phyloP scores from a whole-genome alignment of 2,888 invertebrate genomes.

The Tortrix viridana region DNA sequence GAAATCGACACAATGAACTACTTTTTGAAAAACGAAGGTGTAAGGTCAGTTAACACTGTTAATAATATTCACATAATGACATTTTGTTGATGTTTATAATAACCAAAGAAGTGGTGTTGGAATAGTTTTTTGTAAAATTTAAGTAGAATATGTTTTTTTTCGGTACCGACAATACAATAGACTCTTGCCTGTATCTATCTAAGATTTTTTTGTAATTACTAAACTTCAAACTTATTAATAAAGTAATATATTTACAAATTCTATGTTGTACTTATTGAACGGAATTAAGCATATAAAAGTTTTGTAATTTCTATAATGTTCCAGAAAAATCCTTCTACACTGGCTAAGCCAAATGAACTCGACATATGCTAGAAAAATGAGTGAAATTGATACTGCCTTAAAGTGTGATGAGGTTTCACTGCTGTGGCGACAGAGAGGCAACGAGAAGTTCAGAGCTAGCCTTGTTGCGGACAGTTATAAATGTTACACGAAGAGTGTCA shows the following conservation, averaged over 20 bases:
- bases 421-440: slow-evolving; percentile 81
- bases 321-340: slow-evolving; percentile 66
- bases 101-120: no score
- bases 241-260: no score
- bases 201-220: no score
- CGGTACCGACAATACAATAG: no score
- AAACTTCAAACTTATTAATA: no score
- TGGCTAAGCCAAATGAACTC: slow-evolving; percentile 70
- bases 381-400: slow-evolving; percentile 59
- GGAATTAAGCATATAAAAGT: no score
- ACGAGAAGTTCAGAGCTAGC: slow-evolving; percentile 83
- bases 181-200: no score
- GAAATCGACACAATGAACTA: slow-evolving; percentile 74
- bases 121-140: no score
- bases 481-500: slow-evolving; percentile 86
- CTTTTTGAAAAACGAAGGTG: slow-evolving; percentile 68
- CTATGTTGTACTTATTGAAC: no score
- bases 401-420: slow-evolving; percentile 69
- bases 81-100: not conserved
- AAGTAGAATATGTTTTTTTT: no score
- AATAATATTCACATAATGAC: not conserved
- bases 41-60: slow-evolving; percentile 55
- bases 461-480: slow-evolving; percentile 79
- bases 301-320: slow-evolving; percentile 7
- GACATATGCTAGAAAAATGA: slow-evolving; percentile 58